Base-by-base conservation (phyloP, 2,797 vertebrate genomes). In the Adrianichthys oophorus region DNA sequence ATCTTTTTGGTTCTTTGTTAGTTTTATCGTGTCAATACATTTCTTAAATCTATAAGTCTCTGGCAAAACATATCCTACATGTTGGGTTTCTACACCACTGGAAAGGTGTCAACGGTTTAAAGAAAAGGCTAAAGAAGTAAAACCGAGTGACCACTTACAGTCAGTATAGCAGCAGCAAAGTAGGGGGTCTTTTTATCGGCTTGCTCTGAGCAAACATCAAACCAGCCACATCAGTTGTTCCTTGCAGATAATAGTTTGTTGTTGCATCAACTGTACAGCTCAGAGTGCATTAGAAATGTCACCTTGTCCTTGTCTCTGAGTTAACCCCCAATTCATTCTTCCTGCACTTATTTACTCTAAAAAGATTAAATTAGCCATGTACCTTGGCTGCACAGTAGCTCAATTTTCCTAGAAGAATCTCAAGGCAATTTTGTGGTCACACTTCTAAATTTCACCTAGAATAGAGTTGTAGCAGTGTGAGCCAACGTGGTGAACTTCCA, bases 401-500 rank as follows among this genome's bases (percentile, higher is more conserved):
- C n/a, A 29, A 55, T 52, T 70, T 70, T 65, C 12, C 52, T 46
- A 1, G 45, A 65, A 54, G 15, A 29, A 15, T 58, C 69, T 64
- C 29, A 1, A 57, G 16, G 65, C 56, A 16, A 51, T 65, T 56
- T 46, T 2, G 18, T 42, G 67, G 45, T 70, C 70, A 57, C 23
- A 19, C 41, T 59, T 59, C 55, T 10, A 37, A 47, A 47, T 42
- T 37, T 52, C 23, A n/a, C 52, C 65, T 48, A 4, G 63, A 76
- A 66, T 5, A 44, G 19, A 41, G 48, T 16, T 1, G 1, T 48
- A 59, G 56, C 65, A 51, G 50, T 24, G n/a, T 2, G 4, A 70
- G 55, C 55, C 71, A 68, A 80, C 62, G 62, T 70, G 21, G 24
- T 72, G 58, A 87, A 87, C 79, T 85, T 80, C 59, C 51, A 19